Base-by-base conservation (phyloP, 2,888 invertebrate genomes). In the Drosophila differens region DNA sequence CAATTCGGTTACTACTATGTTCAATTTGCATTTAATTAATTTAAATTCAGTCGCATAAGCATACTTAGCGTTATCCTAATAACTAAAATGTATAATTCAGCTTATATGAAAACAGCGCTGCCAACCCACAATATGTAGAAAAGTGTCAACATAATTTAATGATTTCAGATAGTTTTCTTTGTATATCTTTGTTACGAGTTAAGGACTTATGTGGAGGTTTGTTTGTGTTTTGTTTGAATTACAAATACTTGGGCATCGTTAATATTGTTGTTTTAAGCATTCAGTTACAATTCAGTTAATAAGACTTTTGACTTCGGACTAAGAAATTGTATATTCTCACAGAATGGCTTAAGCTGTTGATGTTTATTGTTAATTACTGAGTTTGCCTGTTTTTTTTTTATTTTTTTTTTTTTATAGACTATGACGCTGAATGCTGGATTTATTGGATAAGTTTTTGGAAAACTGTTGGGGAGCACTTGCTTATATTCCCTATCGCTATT, bases 31-130 rank as follows among this genome's bases (percentile, higher is more conserved):
- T 71, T 70, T 77, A 71, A 82, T 89, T 91, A 87, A 91, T 86
- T 91, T 90, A 86, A 91, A 85, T 90, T 90, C 88, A 86, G 91
- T 87, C 86, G 86, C 90, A 82, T 82, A 85, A 85, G 85, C 85
- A 85, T 89, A 83, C 84, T 89, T 85, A 90, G 90, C 78, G 70
- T 90, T 74, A 82, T 75, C 76, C 90, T 91, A 91, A 60, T 68
- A 84, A 91, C 80, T 87, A 89, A 77, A 85, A 90, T 90, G 80
- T 87, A 80, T 81, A 82, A 75, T 88, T 91, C 80, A 87, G 88
- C 90, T 89, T 89, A 75, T 79, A 67, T 72, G 76, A 87, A 81
- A 80, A 74, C 80, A 85, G 83, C 70, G 66, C 77, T 65, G 73
- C 66, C 57, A 88, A 82, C 76, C 65, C 61, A 71, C 72, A 67